Percentiles rank a stretch among this genome's conserved stretches.
phyloP scores from a whole-genome alignment of 2,797 vertebrate species.

The Periparus ater region DNA sequence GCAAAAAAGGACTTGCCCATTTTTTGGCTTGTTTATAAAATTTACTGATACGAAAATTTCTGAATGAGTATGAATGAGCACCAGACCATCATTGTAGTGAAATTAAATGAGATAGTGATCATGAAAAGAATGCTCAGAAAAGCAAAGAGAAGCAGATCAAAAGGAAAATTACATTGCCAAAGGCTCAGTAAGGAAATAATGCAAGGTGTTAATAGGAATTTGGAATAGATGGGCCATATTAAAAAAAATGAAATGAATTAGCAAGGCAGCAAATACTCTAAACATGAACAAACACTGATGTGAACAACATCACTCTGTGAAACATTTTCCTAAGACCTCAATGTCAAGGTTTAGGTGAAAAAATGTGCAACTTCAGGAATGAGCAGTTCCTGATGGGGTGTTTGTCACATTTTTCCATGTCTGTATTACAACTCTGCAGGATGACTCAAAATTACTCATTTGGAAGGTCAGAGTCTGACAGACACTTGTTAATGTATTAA shows the following conservation, averaged over 20 bases:
- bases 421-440: not conserved
- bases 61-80: not conserved
- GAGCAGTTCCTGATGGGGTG: not conserved
- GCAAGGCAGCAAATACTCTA: not conserved
- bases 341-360: not conserved
- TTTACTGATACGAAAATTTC: not conserved
- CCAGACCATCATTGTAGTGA: not conserved
- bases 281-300: not conserved
- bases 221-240: not conserved
- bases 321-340: not conserved
- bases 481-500: not conserved
- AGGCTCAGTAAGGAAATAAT: not conserved
- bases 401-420: not conserved
- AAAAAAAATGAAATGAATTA: not conserved
- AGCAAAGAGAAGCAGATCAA: not conserved
- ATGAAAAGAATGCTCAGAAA: not conserved
- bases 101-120: not conserved
- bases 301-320: not conserved
- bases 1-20: not conserved
- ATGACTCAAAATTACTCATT: not conserved
- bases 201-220: not conserved
- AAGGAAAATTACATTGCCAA: not conserved
- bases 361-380: not conserved
- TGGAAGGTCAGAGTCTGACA: not conserved
- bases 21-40: not conserved